phyloP scores from a whole-genome alignment of 2,888 invertebrate species.

The Dryomyza anilis region DNA sequence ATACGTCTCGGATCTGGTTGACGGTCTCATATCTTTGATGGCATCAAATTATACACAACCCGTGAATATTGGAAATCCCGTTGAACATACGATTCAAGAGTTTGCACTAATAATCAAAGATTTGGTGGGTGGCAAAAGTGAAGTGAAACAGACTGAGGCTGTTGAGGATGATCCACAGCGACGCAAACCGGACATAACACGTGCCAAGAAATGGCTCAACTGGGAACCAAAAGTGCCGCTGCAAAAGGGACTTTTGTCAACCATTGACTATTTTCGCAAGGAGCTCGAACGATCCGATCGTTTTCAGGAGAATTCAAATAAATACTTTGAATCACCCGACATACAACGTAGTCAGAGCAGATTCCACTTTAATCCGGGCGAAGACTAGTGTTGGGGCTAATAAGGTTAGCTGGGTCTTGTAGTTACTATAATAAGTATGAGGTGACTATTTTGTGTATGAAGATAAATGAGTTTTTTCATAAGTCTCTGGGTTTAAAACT shows the following conservation, averaged over 20 bases:
- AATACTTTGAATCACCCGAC: constrained; percentile 55
- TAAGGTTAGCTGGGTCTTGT: no score
- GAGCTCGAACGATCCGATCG: constrained; percentile 71
- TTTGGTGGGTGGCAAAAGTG: constrained; percentile 83
- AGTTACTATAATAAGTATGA: no score
- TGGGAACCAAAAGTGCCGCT: constrained; percentile 93
- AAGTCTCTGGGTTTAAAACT: no score
- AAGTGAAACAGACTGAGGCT: constrained; percentile 80
- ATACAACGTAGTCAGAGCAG: constrained; percentile 42
- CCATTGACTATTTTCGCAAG: constrained; percentile 91
- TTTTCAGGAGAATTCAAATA: constrained; percentile 55
- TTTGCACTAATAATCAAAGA: constrained; percentile 86
- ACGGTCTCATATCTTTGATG: constrained; percentile 92
- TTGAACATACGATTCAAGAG: constrained; percentile 94
- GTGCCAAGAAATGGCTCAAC: constrained; percentile 81
- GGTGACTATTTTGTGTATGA: no score
- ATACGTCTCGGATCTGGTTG: constrained; percentile 95
- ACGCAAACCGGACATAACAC: constrained; percentile 89
- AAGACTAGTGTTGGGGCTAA: constrained; percentile 31
- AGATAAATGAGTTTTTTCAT: no score
- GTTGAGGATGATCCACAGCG: constrained; percentile 97
- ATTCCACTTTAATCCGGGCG: constrained; percentile 36
- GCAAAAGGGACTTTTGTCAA: constrained; percentile 84
- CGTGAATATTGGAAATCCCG: constrained; percentile 96
- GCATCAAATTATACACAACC: constrained; percentile 90